phyloP scores from a whole-genome alignment of 2,113 vertebrate genomes.

The Corythoichthys haematopterus region DNA sequence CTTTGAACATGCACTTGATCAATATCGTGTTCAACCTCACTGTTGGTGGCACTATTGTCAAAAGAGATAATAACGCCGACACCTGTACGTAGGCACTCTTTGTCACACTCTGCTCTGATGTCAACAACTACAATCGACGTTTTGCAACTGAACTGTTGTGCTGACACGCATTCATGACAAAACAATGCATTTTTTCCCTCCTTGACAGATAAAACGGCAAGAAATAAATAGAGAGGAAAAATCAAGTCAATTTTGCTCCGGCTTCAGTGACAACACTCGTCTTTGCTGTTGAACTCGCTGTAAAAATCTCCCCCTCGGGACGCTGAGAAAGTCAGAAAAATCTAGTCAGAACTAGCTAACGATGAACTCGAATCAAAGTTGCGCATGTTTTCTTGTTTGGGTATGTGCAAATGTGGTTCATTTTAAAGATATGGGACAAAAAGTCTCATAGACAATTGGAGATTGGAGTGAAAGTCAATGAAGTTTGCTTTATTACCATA shows the following conservation, averaged over 20 bases:
- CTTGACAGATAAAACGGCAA: constrained; percentile 41
- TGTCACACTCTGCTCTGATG: constrained; percentile 57
- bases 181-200: constrained; percentile 24
- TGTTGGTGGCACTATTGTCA: constrained; percentile 51
- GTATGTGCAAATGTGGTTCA: constrained; percentile 14
- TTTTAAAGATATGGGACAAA: constrained; percentile 25
- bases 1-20: not conserved
- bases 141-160: constrained; percentile 28
- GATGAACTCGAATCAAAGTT: constrained; percentile 53
- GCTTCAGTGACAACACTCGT: constrained; percentile 32
- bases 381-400: constrained; percentile 19
- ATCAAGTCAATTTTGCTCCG: constrained; percentile 43
- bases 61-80: constrained; percentile 49
- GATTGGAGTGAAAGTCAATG: constrained; percentile 3
- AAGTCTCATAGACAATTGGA: constrained; percentile 10
- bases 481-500: constrained; percentile 34
- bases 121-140: constrained; percentile 42
- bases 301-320: constrained; percentile 38
- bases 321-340: constrained; percentile 38
- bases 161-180: constrained; percentile 50
- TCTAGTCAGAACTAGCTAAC: constrained; percentile 46
- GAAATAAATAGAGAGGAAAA: constrained; percentile 31
- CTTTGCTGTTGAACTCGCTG: constrained; percentile 39
- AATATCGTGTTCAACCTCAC: not conserved
- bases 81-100: constrained; percentile 55